Evolutionary conservation across 2,113 vertebrate genomes (phyloP).

Genomic region (Eidolon helvum): DNA sequence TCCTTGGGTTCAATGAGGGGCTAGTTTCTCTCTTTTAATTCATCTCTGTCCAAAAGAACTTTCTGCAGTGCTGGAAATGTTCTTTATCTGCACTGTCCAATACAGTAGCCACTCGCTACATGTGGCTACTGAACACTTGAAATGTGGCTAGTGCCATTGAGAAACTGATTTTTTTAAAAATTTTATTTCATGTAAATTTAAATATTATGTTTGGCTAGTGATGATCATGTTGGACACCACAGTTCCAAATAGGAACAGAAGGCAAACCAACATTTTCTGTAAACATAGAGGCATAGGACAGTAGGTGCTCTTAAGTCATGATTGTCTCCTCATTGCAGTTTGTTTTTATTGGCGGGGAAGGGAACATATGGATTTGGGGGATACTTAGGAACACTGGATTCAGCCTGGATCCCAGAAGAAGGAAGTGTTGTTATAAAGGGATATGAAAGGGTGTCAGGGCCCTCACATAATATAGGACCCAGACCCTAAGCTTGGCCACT

Average conservation of each 20-base stretch:
- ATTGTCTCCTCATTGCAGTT: not conserved
- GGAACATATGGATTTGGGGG: not conserved
- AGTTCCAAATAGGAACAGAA: not conserved
- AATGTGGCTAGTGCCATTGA: not conserved
- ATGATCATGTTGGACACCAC: not conserved
- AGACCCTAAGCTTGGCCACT: not conserved
- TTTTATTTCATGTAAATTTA: not conserved
- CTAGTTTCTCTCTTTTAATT: not conserved
- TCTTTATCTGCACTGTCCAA: not conserved
- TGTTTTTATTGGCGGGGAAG: not conserved
- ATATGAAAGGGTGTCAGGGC: not conserved
- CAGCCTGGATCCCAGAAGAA: not conserved
- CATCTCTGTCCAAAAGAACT: not conserved
- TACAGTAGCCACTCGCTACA: not conserved
- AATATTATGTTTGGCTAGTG: not conserved
- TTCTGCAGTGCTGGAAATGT: not conserved
- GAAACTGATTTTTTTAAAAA: not conserved
- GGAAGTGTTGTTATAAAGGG: not conserved
- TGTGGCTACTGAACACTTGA: not conserved
- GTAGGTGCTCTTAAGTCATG: not conserved
- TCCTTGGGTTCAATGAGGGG: not conserved
- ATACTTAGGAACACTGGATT: not conserved
- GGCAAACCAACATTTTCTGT: not conserved
- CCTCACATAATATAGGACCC: not conserved
- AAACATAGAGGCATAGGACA: not conserved